Percentiles rank a stretch among this genome's conserved stretches.
These are phyloP conservation scores for Falco rusticolus DNA, from an alignment of 2,797 vertebrate genomes.

Conservation along the genomic window DNA sequence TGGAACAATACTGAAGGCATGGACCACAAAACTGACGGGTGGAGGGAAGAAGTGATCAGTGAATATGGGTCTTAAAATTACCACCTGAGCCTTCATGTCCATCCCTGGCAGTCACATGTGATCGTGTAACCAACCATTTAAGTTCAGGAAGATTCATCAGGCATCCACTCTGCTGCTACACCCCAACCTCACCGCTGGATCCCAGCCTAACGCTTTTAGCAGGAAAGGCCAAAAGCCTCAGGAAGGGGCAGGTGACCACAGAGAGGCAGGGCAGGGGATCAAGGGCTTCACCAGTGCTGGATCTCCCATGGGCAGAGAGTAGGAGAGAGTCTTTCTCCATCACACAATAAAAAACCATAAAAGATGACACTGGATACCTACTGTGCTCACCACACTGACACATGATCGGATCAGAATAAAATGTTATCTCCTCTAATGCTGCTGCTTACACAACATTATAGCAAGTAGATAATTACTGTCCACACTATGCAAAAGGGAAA, in stretches of 20 bases:
- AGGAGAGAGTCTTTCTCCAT: neutral
- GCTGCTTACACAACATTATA: neutral
- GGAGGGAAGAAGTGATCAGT: neutral
- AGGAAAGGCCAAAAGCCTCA: neutral
- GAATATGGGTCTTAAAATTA: neutral
- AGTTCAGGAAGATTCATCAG: neutral
- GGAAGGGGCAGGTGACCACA: neutral
- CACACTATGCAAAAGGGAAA: neutral
- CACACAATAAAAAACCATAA: neutral
- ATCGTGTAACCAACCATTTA: neutral
- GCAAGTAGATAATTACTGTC: neutral
- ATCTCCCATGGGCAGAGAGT: rapidly evolving
- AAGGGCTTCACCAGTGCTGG: neutral
- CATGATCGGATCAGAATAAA: neutral
- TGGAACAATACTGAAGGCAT: neutral
- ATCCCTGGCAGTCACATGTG: neutral
- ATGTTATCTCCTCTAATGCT: neutral
- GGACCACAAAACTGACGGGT: neutral
- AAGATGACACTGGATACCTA: neutral
- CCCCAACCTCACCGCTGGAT: neutral
- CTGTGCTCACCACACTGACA: neutral
- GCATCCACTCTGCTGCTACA: neutral
- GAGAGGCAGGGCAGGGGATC: neutral
- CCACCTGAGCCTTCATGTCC: neutral
- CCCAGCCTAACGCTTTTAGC: neutral